Evolutionary conservation across 92 coral and sea anemone species (phyloP).

Genomic region (Zoanthus sociatus): DNA sequence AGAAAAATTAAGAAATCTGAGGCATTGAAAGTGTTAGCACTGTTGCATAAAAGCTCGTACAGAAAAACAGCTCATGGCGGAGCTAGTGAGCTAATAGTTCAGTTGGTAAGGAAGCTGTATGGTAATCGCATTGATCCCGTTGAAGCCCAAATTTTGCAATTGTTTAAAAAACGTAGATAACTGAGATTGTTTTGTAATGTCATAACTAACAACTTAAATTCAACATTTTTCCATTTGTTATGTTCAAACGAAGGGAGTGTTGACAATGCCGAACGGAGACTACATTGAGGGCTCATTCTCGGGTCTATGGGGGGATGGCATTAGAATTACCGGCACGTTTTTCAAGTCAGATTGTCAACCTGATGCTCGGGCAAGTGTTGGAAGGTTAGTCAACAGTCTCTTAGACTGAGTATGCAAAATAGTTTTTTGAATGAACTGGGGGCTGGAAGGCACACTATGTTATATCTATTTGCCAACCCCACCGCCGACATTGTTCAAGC

Average conservation of each 20-base stretch:
- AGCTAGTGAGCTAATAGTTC: too few relatives aligned
- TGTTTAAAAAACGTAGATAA: too few relatives aligned
- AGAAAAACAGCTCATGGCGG: too few relatives aligned
- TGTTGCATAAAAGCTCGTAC: too few relatives aligned
- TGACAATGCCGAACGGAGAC: slow-evolving; percentile 93
- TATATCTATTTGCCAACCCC: not conserved
- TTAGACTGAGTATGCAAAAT: not conserved
- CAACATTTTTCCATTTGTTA: not conserved
- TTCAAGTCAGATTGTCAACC: slow-evolving; percentile 65
- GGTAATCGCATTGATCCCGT: too few relatives aligned
- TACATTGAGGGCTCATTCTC: slow-evolving; percentile 88
- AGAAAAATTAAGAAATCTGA: too few relatives aligned
- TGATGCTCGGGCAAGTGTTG: slow-evolving; percentile 47
- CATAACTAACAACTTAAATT: not conserved
- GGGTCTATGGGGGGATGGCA: slow-evolving; percentile 95
- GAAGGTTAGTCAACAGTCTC: slow-evolving; percentile 40
- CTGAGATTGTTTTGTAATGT: not conserved
- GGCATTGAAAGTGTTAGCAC: too few relatives aligned
- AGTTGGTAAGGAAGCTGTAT: too few relatives aligned
- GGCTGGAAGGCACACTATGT: not conserved
- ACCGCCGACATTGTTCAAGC: too few relatives aligned
- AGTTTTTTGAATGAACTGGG: not conserved
- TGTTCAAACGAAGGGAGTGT: slow-evolving; percentile 73
- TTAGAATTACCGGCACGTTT: slow-evolving; percentile 88
- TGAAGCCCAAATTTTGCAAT: too few relatives aligned